Conservation (phyloP, 2,113 vertebrate species). For the Suncus etruscus region DNA sequence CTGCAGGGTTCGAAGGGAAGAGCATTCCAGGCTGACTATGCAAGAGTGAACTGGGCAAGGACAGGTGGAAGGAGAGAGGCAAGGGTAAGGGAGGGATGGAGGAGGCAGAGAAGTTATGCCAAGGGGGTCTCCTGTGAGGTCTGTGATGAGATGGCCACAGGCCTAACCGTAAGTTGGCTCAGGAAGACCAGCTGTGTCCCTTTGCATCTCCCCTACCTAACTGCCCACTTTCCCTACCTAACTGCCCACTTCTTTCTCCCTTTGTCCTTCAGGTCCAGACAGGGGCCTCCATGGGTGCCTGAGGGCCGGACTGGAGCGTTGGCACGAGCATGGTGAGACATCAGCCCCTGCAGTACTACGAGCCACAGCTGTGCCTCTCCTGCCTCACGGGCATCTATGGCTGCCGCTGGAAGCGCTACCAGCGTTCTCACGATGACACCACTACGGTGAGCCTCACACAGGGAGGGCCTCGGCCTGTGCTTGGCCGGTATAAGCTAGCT, state of each 20-base stretch:
- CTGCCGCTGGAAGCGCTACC: slow-evolving; percentile 99
- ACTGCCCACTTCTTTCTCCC: not conserved
- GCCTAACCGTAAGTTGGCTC: not conserved
- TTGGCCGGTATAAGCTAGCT: no score
- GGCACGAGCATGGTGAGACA: slow-evolving; percentile 98
- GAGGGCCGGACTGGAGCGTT: slow-evolving; percentile 84
- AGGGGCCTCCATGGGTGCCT: slow-evolving; percentile 91
- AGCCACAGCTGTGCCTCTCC: slow-evolving; percentile 97
- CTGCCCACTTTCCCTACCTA: not conserved
- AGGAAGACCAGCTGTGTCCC: not conserved
- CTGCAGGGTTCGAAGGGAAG: not conserved
- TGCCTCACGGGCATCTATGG: slow-evolving; percentile 98
- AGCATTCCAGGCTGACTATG: not conserved
- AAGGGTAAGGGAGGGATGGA: not conserved
- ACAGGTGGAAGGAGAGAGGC: not conserved
- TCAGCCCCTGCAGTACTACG: slow-evolving; percentile 98
- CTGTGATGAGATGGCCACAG: no score
- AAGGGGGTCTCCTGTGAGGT: no score
- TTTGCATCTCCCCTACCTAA: not conserved
- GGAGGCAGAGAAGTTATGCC: not conserved
- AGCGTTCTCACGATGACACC: slow-evolving; percentile 97
- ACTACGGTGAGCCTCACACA: slow-evolving; percentile 89
- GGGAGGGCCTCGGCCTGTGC: not conserved
- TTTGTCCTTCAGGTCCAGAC: slow-evolving; percentile 83
- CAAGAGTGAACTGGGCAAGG: not conserved